Evolutionary conservation across 2,113 vertebrate genomes (phyloP), one percentile per base, ranked within the genome.

Genomic region (Chlorodrepanis virens): DNA sequence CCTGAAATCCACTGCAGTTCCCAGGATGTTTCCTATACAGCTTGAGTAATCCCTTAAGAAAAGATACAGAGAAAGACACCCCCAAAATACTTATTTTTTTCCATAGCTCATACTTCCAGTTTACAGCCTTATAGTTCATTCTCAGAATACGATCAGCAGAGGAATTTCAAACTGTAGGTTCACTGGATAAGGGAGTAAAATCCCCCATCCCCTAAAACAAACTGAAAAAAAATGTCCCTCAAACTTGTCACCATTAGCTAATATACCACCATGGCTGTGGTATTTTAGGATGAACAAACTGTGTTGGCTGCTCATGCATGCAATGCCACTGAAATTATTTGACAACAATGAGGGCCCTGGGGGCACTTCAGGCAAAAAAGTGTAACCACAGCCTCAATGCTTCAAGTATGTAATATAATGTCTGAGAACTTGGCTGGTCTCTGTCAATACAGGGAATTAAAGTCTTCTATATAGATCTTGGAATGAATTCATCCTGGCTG

Each of bases 1-100:
- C 28, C 29, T 45, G 24, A 14, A 2, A 44, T 68, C 70, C 11
- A 5, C 47, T 13, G 39, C 0, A 0, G 11, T 37, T 69, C 11
- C 1, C 24, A 61, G 39, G 27, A 37, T 76, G 61, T 24, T 57
- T 68, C 69, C 74, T 54, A 22, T 28, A 10, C 9, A 39, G 14
- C 3, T 4, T 29, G 17, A 86, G 19, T 35, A 69, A 53, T 53
- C 39, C 29, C 56, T 57, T 61, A 42, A 57, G 37, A 74, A 86
- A 23, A 2, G 5, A 20, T 7, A 45, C 2, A 76, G 25, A 61
- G 47, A 50, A 52, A 42, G 49, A 49, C n/a, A 49, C 16, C 4
- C 4, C 21, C 7, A 5, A 59, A 78, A 45, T 11, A 45, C 28
- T 64, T 72, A 0, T 17, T 44, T 44, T n/a, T n/a, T 65, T 10